Base-by-base conservation (phyloP, 2,888 invertebrate species). In the Melieria omissa region DNA sequence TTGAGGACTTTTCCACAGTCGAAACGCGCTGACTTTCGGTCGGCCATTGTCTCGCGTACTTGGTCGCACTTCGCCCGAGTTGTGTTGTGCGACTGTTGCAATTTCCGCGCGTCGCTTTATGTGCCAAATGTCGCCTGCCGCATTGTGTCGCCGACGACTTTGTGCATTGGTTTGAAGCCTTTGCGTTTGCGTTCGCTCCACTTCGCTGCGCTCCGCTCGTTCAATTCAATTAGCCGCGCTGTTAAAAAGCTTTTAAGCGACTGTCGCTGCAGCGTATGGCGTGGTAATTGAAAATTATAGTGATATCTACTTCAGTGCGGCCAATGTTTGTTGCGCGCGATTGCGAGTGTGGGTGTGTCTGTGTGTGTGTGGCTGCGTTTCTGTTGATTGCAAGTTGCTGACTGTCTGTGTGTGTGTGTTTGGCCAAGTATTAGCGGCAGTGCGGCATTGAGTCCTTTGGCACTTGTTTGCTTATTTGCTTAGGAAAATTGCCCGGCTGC, bases 191-290 rank as follows among this genome's bases (percentile, higher is more conserved):
- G 5, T 52, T 9, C 16, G 44, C 12, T 41, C 42, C 5, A 1
- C 14, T 46, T 41, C 54, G 29, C 52, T 41, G 69, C 64, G 10
- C 29, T 5, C 54, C 55, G 52, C 12, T 57, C 61, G 61, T 46
- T 60, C 54, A 77, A 78, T 78, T 78, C 76, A 78, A 78, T 78
- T 78, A 78, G 76, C 72, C 70, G 73, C 73, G 74, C 77, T 76
- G 75, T 74, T 77, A 78, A 78, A 78, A 78, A 77, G 77, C 78
- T 78, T 78, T 78, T 78, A 77, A 78, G 76, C 62, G 71, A 75
- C 44, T 58, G 63, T 55, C 65, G 45, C 45, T 47, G 63, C 55
- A 16, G 61, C 52, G 60, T 61, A 61, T 16, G 10, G 44, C 57
- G 14, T 45, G 42, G 57, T 71, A 71, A 71, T 71, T 71, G 71